A percentile compares a stretch with the other conserved stretches of the same genome.
phyloP scores from a whole-genome alignment of 1,140 invertebrate species.

The Teleopsis dalmanni region DNA sequence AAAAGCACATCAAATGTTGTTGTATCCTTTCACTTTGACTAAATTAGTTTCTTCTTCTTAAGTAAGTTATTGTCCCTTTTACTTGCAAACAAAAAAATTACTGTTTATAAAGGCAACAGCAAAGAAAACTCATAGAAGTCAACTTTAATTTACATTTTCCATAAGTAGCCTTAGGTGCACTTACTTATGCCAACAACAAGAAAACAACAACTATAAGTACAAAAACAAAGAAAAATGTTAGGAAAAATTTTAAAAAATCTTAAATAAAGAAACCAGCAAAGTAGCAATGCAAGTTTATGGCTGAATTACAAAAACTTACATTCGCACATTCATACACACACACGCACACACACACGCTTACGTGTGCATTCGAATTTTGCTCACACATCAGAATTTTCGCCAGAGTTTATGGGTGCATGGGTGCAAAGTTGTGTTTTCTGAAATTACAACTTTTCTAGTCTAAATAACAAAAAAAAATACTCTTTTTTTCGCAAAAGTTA shows the following conservation, averaged over 20 bases:
- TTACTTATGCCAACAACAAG: slow-evolving; percentile 39
- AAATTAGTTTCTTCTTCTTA: too few species aligned
- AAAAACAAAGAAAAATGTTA: slow-evolving; percentile 4
- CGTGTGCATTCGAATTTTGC: background rate
- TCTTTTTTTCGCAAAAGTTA: slow-evolving; percentile 5
- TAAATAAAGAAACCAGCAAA: slow-evolving; percentile 6
- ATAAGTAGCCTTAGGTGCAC: slow-evolving; percentile 43
- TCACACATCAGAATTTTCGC: background rate
- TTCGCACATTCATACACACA: too few species aligned
- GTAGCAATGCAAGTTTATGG: slow-evolving; percentile 7
- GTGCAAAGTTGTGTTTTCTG: too few species aligned
- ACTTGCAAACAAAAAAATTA: too few species aligned
- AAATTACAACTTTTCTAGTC: background rate
- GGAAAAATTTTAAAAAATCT: background rate
- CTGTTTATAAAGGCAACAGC: too few species aligned
- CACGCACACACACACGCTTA: background rate
- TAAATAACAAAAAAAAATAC: background rate
- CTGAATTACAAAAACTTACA: too few species aligned
- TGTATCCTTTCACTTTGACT: too few species aligned
- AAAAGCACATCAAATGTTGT: too few species aligned
- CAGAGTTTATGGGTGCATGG: too few species aligned
- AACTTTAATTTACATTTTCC: slow-evolving; percentile 43
- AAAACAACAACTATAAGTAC: slow-evolving; percentile 4
- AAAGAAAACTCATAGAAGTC: slow-evolving; percentile 32
- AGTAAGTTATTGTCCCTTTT: too few species aligned